Evolutionary conservation across 2,888 invertebrate species (phyloP).

Genomic region (Sesia apiformis): DNA sequence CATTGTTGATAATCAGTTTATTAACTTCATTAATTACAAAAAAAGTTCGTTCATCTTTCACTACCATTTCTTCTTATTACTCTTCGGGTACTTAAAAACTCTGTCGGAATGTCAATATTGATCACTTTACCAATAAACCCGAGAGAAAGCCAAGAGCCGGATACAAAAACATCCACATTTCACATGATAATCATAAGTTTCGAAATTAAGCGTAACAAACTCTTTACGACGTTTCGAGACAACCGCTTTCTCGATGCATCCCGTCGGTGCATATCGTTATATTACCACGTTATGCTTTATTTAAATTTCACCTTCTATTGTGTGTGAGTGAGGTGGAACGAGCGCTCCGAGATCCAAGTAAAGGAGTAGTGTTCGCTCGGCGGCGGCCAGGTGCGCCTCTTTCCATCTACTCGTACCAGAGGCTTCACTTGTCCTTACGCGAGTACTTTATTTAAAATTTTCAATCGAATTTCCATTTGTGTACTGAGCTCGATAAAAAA

Average conservation of each 20-base stretch:
- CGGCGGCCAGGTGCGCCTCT: constrained; percentile 56
- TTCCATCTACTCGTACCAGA: constrained; percentile 15
- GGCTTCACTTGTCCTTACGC: neutral
- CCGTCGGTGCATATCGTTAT: constrained; percentile 59
- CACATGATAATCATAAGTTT: neutral
- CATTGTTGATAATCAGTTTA: too few species aligned
- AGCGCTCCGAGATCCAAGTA: constrained; percentile 46
- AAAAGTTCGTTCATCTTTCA: too few species aligned
- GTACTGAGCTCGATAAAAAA: constrained; percentile 10
- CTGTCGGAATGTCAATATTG: too few species aligned
- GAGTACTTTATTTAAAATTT: constrained; percentile 1
- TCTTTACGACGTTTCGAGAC: neutral
- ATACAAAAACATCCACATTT: neutral
- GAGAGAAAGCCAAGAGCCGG: neutral
- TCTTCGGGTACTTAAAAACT: too few species aligned
- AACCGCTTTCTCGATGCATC: constrained; percentile 62
- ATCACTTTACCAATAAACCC: too few species aligned
- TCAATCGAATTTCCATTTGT: neutral
- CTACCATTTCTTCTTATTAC: too few species aligned
- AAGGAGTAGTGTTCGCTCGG: constrained; percentile 60
- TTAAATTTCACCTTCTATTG: constrained; percentile 75
- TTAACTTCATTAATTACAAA: too few species aligned
- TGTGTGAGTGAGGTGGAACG: constrained; percentile 68
- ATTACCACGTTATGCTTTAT: constrained; percentile 62
- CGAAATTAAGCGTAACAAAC: neutral